Conservation (phyloP, 2,113 vertebrate genomes). For the Syngnathus typhle region DNA sequence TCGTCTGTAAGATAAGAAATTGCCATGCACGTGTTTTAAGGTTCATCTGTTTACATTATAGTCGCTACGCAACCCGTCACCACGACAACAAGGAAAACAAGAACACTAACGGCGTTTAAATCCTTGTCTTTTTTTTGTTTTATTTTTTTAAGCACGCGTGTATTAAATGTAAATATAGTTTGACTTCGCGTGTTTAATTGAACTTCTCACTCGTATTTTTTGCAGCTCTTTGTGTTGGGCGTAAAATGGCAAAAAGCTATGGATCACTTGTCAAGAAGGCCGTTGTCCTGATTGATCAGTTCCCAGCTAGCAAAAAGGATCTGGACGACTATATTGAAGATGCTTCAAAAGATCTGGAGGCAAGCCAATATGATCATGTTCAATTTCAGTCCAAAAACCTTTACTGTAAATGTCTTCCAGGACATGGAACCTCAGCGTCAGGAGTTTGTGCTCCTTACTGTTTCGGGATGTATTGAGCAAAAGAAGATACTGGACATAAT, state of each 20-base stretch:
- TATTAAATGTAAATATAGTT: not conserved
- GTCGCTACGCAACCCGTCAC: constrained; percentile 65
- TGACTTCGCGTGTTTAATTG: not conserved
- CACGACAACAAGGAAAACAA: constrained; percentile 24
- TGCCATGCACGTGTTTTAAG: not conserved
- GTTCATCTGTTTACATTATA: constrained; percentile 36
- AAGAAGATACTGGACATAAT: constrained; percentile 75
- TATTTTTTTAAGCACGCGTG: not conserved
- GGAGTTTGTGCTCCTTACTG: constrained; percentile 71
- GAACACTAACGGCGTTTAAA: not conserved
- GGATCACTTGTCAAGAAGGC: constrained; percentile 69
- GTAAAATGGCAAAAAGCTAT: constrained; percentile 72
- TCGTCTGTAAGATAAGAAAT: not conserved
- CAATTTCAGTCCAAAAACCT: too few relatives aligned
- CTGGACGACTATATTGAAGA: constrained; percentile 75
- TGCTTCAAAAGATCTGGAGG: constrained; percentile 68
- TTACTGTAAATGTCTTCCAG: constrained; percentile 41
- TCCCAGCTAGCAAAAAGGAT: constrained; percentile 66
- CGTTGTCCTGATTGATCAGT: constrained; percentile 70
- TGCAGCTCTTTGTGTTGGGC: not conserved
- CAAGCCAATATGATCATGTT: constrained; percentile 39
- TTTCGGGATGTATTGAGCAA: constrained; percentile 82
- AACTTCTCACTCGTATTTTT: not conserved
- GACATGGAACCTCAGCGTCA: constrained; percentile 50
- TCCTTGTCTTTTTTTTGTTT: not conserved